phyloP scores from a whole-genome alignment of 2,113 vertebrate genomes.

The Calidris pugnax region DNA sequence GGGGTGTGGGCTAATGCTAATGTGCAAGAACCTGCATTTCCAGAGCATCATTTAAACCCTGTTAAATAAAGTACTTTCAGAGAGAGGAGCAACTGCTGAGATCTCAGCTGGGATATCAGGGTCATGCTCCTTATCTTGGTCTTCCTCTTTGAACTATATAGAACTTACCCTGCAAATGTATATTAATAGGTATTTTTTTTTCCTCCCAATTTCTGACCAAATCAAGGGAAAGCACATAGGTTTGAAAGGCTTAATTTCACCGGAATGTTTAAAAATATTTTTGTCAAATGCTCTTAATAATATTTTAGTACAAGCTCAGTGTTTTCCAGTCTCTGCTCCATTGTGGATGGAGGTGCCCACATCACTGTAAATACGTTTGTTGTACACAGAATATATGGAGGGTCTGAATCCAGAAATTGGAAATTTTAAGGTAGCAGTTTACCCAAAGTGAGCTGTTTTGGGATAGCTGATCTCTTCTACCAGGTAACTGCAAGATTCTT shows the following conservation, averaged over 20 bases:
- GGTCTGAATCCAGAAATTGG: background rate
- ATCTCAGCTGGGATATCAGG: background rate
- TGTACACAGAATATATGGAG: background rate
- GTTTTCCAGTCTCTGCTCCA: background rate
- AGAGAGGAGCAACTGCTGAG: background rate
- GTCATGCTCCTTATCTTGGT: background rate
- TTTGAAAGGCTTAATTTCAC: background rate
- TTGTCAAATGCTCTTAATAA: background rate
- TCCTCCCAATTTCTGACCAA: background rate
- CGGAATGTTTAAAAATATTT: background rate
- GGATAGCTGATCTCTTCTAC: background rate
- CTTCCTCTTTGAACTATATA: background rate
- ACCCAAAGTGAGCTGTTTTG: background rate
- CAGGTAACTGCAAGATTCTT: background rate
- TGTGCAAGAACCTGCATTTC: background rate
- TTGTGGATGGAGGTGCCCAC: background rate
- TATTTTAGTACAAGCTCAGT: background rate
- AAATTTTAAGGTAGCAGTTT: background rate
- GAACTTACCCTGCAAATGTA: background rate
- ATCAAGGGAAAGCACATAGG: background rate
- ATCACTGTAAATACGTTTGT: rapidly evolving
- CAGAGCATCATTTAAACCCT: background rate
- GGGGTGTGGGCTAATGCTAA: background rate
- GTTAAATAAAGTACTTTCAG: background rate
- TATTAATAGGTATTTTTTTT: background rate